phyloP scores from a whole-genome alignment of 2,797 vertebrate genomes.

The Coccyzus lansbergi region DNA sequence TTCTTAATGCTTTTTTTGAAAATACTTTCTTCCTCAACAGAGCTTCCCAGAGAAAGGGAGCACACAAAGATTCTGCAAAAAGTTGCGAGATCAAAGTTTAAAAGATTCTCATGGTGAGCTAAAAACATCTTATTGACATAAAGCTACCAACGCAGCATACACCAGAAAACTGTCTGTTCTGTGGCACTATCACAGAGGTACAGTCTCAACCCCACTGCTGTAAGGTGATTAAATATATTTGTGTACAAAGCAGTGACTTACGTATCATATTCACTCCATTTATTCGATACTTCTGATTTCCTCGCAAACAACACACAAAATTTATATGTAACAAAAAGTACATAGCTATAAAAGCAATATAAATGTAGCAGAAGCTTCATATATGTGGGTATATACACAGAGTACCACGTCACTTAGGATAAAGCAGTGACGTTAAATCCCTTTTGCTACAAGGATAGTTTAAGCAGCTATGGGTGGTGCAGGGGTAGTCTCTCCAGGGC shows the following conservation, averaged over 20 bases:
- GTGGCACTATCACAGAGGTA: background rate
- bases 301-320: background rate
- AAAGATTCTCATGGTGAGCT: background rate
- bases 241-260: background rate
- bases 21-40: background rate
- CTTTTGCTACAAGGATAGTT: background rate
- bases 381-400: background rate
- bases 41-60: background rate
- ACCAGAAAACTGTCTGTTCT: background rate
- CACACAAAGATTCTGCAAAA: background rate
- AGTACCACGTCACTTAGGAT: background rate
- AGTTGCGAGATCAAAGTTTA: background rate
- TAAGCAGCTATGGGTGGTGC: background rate
- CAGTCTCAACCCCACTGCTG: background rate
- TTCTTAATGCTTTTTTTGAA: background rate
- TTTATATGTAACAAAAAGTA: background rate
- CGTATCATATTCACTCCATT: background rate
- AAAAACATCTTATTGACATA: background rate
- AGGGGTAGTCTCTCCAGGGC: background rate
- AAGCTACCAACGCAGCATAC: background rate
- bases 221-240: background rate
- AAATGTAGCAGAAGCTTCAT: background rate
- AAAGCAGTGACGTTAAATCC: background rate
- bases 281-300: background rate
- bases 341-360: background rate